Base-by-base conservation (phyloP, 2,113 vertebrate genomes). In the Centropus unirufus region DNA sequence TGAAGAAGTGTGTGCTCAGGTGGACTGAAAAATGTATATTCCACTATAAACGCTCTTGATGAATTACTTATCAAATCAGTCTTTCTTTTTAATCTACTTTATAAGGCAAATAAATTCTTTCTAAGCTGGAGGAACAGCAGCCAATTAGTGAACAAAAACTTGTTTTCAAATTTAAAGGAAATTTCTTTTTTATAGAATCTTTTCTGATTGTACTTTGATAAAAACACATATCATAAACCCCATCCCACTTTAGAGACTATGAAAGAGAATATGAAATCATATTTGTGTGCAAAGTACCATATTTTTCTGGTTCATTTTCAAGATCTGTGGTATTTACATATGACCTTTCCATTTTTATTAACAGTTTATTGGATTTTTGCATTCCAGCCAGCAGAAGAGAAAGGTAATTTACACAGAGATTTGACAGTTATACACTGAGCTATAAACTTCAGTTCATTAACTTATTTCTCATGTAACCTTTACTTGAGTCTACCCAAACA, bases 321-420 rank as follows among this genome's bases (percentile, higher is more conserved):
- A 96, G 90, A 97, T 96, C 93, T 97, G 67, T 96, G 94, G 61
- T 97, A 98, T 98, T 98, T 98, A 97, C 97, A 98, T 97, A 97
- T 97, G 97, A 98, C 98, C 98, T 98, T 98, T 98, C 95, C 70
- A 85, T 97, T 98, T 98, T 98, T 98, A 98, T 98, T 97, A 98
- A 97, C 92, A 98, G 96, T 97, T 98, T 98, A 98, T 98, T 98
- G 97, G 95, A 98, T 97, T 98, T 98, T 97, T 97, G 94, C 96
- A 98, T 98, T 95, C 89, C 76, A 96, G 88, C 72, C 94, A 97
- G 90, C 72, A 97, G 90, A 98, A 97, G 95, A 97, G 96, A 97
- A 98, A 98, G 92, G 96, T 97, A 98, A 98, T 98, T 98, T 98
- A 98, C 97, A 97, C 95, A 97, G 96, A 98, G 96, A 98, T 98